A percentile compares a stretch with the other conserved stretches of the same genome.
Conservation (phyloP, 2,888 invertebrate species). For the Terebella lapidaria region DNA sequence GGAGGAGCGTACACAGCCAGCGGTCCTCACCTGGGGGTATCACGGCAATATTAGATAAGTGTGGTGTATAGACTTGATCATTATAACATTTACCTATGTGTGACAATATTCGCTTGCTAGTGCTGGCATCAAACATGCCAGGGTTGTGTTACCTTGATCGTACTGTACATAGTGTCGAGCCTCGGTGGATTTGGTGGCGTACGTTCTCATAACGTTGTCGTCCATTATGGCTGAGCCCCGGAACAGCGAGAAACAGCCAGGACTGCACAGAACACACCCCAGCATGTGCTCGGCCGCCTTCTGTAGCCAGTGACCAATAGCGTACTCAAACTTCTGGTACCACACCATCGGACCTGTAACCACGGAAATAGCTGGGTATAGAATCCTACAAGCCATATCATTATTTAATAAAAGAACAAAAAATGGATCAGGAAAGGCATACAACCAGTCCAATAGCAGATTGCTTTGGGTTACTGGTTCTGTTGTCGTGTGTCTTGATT, state of each 20-base stretch:
- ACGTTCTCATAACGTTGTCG: conserved; percentile 81
- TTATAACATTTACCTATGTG: not conserved
- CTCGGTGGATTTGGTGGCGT: conserved; percentile 69
- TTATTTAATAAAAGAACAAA: no score
- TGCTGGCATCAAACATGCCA: no score
- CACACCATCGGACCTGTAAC: conserved; percentile 92
- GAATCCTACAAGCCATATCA: no score
- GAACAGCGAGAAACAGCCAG: conserved; percentile 87
- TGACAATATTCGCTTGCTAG: not conserved
- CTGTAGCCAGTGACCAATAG: conserved; percentile 99
- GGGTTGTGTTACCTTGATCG: conserved; percentile 59
- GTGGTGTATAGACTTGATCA: not conserved
- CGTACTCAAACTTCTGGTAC: conserved; percentile 99
- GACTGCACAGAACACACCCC: conserved; percentile 91
- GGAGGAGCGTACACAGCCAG: conserved; percentile 27
- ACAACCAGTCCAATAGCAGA: no score
- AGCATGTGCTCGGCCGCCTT: conserved; percentile 99
- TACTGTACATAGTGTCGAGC: conserved; percentile 85
- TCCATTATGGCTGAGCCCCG: conserved; percentile 85
- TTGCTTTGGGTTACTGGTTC: no score
- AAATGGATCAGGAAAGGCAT: no score
- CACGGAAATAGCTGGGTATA: not conserved
- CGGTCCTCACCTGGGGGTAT: conserved; percentile 31
- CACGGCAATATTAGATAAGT: no score
- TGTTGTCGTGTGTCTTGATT: no score